Base-by-base conservation (phyloP, 1,140 invertebrate species). In the Eulimnadia texana region DNA sequence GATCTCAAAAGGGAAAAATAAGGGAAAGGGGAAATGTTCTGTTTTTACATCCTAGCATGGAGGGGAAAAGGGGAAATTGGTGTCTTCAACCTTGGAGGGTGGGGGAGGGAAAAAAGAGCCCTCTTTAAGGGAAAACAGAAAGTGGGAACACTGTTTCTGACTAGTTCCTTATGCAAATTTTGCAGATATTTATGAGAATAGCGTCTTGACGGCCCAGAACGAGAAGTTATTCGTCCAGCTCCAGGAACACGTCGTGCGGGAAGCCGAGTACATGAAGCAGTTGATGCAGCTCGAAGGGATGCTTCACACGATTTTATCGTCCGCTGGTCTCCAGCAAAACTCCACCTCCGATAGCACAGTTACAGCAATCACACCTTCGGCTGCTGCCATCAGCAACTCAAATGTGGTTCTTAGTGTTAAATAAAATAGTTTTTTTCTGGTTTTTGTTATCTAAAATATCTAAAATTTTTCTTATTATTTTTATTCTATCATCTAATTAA, bases 101-200 rank as follows among this genome's bases (percentile, higher is more conserved):
- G n/a, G n/a, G n/a, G n/a, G n/a, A n/a, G n/a, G n/a, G n/a, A n/a
- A n/a, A n/a, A n/a, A n/a, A n/a, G n/a, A n/a, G n/a, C n/a, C n/a
- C n/a, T n/a, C n/a, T n/a, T n/a, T n/a, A n/a, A n/a, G n/a, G n/a
- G n/a, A n/a, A n/a, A n/a, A n/a, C n/a, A n/a, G n/a, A n/a, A n/a
- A n/a, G n/a, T n/a, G n/a, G n/a, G n/a, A n/a, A n/a, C 13, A 56
- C 9, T 16, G 10, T 28, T 24, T 24, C 27, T 50, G 16, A 49
- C n/a, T 11, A 47, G 25, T 47, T 50, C 13, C 56, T 19, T 55
- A 11, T 50, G 9, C 3, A 24, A 27, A 29, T 50, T 24, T 67
- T 67, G 47, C 24, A 77, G 77, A 88, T 73, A 76, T 85, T 1
- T 87, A 83, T 70, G 83, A 84, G 67, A 74, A 81, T 63, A 52